These are phyloP conservation scores for Nesospiza acunhae DNA, from an alignment of 2,113 vertebrate genomes.

Conservation along the genomic window DNA sequence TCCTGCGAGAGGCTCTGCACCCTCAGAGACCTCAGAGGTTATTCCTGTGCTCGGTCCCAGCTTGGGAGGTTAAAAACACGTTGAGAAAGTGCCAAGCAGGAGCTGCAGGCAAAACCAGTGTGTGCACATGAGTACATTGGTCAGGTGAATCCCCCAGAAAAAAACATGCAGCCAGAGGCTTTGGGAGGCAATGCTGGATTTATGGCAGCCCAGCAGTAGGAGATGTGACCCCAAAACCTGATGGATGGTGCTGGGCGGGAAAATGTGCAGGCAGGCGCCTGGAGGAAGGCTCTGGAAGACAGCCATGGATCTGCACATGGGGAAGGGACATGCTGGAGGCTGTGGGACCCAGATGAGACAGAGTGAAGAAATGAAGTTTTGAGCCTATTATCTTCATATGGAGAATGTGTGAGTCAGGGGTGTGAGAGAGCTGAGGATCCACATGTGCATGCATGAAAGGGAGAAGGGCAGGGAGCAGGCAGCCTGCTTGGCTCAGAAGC, in stretches of 20 bases:
- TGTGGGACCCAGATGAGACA: neutral
- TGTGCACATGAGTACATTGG: rapidly evolving
- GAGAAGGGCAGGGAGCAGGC: neutral
- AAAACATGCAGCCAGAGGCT: rapidly evolving
- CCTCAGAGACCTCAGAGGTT: neutral
- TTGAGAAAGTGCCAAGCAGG: neutral
- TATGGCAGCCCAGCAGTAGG: neutral
- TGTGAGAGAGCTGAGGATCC: neutral
- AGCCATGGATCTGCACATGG: rapidly evolving
- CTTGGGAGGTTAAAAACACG: neutral
- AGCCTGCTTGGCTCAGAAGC: neutral
- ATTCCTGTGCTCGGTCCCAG: neutral
- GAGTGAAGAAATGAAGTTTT: neutral
- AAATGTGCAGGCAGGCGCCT: rapidly evolving
- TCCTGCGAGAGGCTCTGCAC: neutral
- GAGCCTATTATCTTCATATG: neutral
- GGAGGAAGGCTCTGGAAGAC: neutral
- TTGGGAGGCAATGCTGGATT: neutral
- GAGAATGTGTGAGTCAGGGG: neutral
- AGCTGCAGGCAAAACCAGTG: neutral
- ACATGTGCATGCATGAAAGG: neutral
- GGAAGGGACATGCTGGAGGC: rapidly evolving
- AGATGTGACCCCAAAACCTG: neutral
- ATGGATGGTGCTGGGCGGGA: rapidly evolving
- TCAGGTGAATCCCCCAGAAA: neutral